Conservation (phyloP, 2,888 invertebrate genomes). For the Megamerina dolium region DNA sequence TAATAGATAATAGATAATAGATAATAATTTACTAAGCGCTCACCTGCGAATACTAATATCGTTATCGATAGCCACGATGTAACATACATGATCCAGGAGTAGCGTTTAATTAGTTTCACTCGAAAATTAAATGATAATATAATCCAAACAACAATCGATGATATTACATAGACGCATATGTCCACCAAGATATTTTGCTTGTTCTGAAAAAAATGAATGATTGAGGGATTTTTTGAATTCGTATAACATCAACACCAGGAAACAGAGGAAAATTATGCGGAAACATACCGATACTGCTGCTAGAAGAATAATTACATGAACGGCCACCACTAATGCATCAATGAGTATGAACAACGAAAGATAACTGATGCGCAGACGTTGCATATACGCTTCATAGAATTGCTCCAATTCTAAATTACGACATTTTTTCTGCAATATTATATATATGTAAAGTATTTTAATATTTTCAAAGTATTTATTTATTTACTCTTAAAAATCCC, state of each 20-base stretch:
- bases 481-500: slow-evolving; percentile 40
- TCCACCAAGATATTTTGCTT: slow-evolving; percentile 38
- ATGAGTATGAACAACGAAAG: slow-evolving; percentile 70
- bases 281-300: slow-evolving; percentile 47
- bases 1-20: background rate
- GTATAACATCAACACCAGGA: too few relatives aligned
- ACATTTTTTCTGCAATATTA: slow-evolving; percentile 65
- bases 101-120: slow-evolving; percentile 42
- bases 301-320: slow-evolving; percentile 58
- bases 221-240: too few relatives aligned
- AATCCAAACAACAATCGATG: slow-evolving; percentile 40
- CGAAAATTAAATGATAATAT: slow-evolving; percentile 44
- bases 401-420: slow-evolving; percentile 67
- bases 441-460: background rate
- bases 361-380: slow-evolving; percentile 70
- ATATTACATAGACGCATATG: slow-evolving; percentile 39
- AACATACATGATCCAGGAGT: slow-evolving; percentile 45
- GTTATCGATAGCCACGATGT: slow-evolving; percentile 50
- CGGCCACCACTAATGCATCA: slow-evolving; percentile 59
- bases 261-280: background rate
- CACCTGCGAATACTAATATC: slow-evolving; percentile 55
- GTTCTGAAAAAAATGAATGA: slow-evolving; percentile 23
- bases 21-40: too few relatives aligned
- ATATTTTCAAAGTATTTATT: too few relatives aligned
- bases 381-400: slow-evolving; percentile 68